phyloP scores from a whole-genome alignment of 1,140 invertebrate species.

The Drosophila bifasciata region DNA sequence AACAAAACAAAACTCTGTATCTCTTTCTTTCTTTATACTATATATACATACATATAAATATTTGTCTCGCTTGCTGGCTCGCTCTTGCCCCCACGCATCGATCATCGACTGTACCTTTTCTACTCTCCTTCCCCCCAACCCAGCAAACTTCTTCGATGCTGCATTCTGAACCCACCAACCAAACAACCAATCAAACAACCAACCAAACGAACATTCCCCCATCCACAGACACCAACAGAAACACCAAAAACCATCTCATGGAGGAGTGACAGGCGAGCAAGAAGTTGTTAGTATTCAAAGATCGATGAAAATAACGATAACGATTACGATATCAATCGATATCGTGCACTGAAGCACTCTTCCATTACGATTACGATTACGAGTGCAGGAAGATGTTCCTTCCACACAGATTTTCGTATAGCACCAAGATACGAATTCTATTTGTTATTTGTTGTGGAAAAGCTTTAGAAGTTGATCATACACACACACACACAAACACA shows the following conservation, averaged over 20 bases:
- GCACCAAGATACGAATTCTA: conserved; percentile 22
- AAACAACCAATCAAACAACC: not conserved
- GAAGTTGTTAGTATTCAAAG: conserved; percentile 44
- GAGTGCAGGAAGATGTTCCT: not conserved
- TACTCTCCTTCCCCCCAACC: not conserved
- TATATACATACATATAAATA: conserved; percentile 29
- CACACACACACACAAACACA: conserved; percentile 15
- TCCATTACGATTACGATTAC: no score
- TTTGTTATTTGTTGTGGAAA: not conserved
- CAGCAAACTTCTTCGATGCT: conserved; percentile 70
- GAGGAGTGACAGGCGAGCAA: conserved; percentile 35
- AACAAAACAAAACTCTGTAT: conserved; percentile 38
- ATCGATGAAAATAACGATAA: conserved; percentile 6
- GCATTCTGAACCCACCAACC: conserved; percentile 55
- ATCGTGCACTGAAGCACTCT: not conserved
- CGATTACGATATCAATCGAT: not conserved
- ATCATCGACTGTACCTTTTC: no score
- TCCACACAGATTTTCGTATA: conserved; percentile 10
- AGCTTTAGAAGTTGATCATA: conserved; percentile 54
- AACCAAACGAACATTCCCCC: not conserved
- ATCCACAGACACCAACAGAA: conserved; percentile 39
- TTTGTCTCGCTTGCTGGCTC: conserved; percentile 36
- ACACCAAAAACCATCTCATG: conserved; percentile 26
- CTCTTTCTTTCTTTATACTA: conserved; percentile 41
- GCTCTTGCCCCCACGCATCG: not conserved